Evolutionary conservation across 1,140 invertebrate species (phyloP).

Genomic region (Kradibia gibbosae): DNA sequence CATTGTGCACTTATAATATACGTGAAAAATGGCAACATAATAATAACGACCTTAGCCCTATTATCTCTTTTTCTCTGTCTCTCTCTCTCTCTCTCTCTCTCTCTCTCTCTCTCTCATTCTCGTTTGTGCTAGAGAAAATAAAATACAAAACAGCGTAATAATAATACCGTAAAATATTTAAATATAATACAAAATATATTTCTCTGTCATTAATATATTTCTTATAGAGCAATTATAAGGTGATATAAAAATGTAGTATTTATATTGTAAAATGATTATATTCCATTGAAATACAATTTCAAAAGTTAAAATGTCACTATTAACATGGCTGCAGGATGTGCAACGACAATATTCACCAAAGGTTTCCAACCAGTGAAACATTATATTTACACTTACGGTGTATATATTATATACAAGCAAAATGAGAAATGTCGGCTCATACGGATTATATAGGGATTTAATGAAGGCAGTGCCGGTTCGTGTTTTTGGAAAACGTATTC

Average conservation of each 20-base stretch:
- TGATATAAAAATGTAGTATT: too few species aligned
- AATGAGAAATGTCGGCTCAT: slow-evolving; percentile 37
- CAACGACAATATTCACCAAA: not conserved
- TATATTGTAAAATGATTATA: too few species aligned
- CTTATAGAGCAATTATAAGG: too few species aligned
- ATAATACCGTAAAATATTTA: too few species aligned
- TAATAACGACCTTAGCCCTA: not conserved
- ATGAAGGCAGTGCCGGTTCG: not conserved
- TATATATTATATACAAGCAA: not conserved
- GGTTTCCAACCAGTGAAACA: not conserved
- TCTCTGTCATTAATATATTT: too few species aligned
- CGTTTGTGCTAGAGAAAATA: too few species aligned
- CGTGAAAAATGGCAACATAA: not conserved
- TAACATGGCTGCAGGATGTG: not conserved
- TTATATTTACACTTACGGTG: slow-evolving; percentile 14
- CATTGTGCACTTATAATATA: not conserved
- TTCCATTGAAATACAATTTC: too few species aligned
- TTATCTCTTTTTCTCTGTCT: not conserved
- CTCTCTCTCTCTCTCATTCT: not conserved
- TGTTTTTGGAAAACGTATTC: too few species aligned
- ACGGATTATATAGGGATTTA: slow-evolving; percentile 19
- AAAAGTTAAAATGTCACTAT: slow-evolving; percentile 24
- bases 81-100: not conserved
- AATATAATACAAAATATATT: too few species aligned
- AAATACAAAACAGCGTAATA: too few species aligned